Conservation (phyloP, 2,888 invertebrate genomes). For the Thecophora atra region DNA sequence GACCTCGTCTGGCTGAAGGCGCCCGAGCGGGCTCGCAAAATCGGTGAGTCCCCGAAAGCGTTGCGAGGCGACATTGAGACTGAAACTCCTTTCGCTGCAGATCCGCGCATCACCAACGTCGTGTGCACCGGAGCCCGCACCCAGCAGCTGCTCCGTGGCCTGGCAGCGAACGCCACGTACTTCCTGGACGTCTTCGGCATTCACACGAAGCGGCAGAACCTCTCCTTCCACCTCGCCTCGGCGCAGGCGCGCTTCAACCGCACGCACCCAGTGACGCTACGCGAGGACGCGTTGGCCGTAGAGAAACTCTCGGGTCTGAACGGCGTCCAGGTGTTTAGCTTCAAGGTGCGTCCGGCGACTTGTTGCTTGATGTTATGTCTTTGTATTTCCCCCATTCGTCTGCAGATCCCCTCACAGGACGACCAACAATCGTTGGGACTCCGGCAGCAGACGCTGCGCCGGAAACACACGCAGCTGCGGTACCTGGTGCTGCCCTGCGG, state of each 20-base stretch:
- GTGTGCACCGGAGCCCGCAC: conserved; percentile 63
- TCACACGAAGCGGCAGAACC: conserved; percentile 61
- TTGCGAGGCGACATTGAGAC: no score
- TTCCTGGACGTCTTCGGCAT: conserved; percentile 64
- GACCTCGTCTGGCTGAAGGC: conserved; percentile 58
- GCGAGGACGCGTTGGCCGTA: conserved; percentile 67
- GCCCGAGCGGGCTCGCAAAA: conserved; percentile 55
- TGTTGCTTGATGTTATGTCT: not conserved
- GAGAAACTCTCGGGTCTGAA: conserved; percentile 68
- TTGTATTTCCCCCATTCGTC: not conserved
- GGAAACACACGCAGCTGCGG: conserved; percentile 47
- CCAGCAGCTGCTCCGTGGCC: conserved; percentile 58
- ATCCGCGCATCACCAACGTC: conserved; percentile 55
- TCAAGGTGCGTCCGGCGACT: conserved; percentile 66
- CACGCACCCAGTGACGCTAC: conserved; percentile 63
- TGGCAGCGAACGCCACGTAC: conserved; percentile 60
- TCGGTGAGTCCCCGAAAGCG: conserved; percentile 50
- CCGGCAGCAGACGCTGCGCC: conserved; percentile 16
- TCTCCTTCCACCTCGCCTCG: conserved; percentile 60
- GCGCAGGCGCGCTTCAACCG: conserved; percentile 61
- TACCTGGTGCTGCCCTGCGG: conserved; percentile 70
- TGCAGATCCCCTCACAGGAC: conserved; percentile 38
- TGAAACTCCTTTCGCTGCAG: conserved; percentile 27
- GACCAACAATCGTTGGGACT: not conserved
- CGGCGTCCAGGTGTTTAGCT: conserved; percentile 69